Evolutionary conservation across 2,888 invertebrate genomes (phyloP).

Genomic region (Willowsia nigromaculata): DNA sequence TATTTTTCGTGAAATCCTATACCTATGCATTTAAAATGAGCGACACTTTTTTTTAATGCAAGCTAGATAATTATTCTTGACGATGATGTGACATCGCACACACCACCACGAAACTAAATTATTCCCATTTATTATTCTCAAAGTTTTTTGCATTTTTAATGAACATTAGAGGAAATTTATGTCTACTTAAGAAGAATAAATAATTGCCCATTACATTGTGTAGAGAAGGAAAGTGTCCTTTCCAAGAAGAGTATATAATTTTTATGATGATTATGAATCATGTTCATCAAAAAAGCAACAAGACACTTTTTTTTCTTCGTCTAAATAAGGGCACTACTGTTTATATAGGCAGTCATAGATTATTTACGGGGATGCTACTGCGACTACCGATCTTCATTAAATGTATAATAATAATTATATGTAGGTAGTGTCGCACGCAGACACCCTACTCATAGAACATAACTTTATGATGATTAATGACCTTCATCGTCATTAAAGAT

Average conservation of each 20-base stretch:
- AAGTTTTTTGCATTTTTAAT: background rate
- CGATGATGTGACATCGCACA: background rate
- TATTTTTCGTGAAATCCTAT: background rate
- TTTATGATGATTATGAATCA: background rate
- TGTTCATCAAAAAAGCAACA: background rate
- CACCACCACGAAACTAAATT: background rate
- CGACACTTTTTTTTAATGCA: too few species aligned
- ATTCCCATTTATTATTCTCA: background rate
- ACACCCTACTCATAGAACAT: background rate
- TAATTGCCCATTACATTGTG: too few species aligned
- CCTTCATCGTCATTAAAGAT: background rate
- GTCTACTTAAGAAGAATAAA: background rate
- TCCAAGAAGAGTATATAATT: background rate
- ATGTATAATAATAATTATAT: too few species aligned
- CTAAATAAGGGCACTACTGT: background rate
- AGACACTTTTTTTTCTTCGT: background rate
- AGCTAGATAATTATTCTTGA: background rate
- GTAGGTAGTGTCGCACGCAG: too few species aligned
- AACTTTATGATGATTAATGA: background rate
- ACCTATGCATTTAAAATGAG: background rate
- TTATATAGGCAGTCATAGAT: too few species aligned
- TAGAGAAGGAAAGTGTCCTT: background rate
- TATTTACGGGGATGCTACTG: too few species aligned
- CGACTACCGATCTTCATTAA: background rate
- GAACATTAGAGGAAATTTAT: background rate